Conservation (phyloP, 2,888 invertebrate genomes). For the Fragum fragum region DNA sequence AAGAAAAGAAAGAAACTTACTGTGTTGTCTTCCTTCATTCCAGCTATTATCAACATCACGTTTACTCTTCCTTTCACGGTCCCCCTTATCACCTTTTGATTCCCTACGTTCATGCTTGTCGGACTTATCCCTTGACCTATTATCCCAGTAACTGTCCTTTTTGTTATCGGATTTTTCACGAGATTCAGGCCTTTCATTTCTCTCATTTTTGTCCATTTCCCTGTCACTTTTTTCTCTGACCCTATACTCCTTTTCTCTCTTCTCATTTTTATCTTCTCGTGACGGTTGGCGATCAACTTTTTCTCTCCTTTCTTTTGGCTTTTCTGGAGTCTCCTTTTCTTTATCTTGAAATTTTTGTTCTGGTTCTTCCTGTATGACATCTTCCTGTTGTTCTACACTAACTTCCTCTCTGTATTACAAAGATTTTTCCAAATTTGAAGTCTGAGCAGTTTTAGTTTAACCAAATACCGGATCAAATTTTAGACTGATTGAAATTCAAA, state of each 20-base stretch:
- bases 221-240: conserved; percentile 43
- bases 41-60: conserved; percentile 49
- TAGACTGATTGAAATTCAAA: too few relatives aligned
- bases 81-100: conserved; percentile 57
- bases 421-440: too few relatives aligned
- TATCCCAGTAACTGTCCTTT: conserved; percentile 54
- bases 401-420: conserved; percentile 53
- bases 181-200: conserved; percentile 38
- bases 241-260: conserved; percentile 26
- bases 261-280: conserved; percentile 44
- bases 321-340: conserved; percentile 35
- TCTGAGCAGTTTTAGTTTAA: too few relatives aligned
- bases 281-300: conserved; percentile 40
- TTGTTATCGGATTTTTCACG: conserved; percentile 46
- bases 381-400: conserved; percentile 34
- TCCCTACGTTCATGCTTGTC: conserved; percentile 52
- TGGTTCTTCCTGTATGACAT: conserved; percentile 34
- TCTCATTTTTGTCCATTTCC: conserved; percentile 25
- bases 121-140: conserved; percentile 40
- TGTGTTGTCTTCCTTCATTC: conserved; percentile 38
- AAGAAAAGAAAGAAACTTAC: too few relatives aligned
- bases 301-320: conserved; percentile 38
- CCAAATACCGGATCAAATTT: too few relatives aligned
- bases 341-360: conserved; percentile 42
- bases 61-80: conserved; percentile 57